Conservation (phyloP, 2,797 vertebrate species). For the Gymnocypris eckloni region DNA sequence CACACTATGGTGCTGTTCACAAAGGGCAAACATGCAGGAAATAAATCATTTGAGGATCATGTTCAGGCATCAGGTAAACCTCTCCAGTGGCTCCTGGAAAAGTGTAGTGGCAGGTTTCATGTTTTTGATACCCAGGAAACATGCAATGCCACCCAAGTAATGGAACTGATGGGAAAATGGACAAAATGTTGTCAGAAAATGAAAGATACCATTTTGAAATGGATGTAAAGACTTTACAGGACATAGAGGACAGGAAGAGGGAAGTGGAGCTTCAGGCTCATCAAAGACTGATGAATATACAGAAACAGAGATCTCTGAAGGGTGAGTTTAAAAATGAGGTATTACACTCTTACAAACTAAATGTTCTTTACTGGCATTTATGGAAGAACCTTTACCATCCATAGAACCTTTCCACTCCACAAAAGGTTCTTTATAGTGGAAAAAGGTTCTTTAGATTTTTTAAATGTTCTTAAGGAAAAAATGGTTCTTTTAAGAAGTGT, state of each 20-base stretch:
- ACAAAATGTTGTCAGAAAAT: constrained; percentile 38
- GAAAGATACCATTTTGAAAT: constrained; percentile 35
- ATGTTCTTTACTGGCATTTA: neutral
- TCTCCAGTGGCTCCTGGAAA: constrained; percentile 35
- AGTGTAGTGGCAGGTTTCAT: constrained; percentile 25
- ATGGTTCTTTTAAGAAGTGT: neutral
- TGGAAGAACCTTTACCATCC: neutral
- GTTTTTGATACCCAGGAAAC: constrained; percentile 10
- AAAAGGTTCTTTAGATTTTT: neutral
- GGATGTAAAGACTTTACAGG: constrained; percentile 27
- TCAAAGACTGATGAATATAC: constrained; percentile 31
- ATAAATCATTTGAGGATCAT: constrained; percentile 26
- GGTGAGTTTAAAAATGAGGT: constrained; percentile 22
- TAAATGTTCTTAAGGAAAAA: neutral
- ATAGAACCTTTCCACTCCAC: neutral
- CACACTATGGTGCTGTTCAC: constrained; percentile 48
- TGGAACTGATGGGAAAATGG: constrained; percentile 35
- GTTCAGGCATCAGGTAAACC: constrained; percentile 33
- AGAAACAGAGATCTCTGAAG: constrained; percentile 9
- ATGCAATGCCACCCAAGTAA: neutral
- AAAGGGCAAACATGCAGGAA: constrained; percentile 26
- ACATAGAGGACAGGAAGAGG: constrained; percentile 4
- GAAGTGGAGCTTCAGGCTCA: constrained; percentile 37
- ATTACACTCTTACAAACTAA: neutral
- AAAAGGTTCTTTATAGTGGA: neutral